Base-by-base conservation (phyloP, 2,888 invertebrate genomes). In the Parnassius apollo region DNA sequence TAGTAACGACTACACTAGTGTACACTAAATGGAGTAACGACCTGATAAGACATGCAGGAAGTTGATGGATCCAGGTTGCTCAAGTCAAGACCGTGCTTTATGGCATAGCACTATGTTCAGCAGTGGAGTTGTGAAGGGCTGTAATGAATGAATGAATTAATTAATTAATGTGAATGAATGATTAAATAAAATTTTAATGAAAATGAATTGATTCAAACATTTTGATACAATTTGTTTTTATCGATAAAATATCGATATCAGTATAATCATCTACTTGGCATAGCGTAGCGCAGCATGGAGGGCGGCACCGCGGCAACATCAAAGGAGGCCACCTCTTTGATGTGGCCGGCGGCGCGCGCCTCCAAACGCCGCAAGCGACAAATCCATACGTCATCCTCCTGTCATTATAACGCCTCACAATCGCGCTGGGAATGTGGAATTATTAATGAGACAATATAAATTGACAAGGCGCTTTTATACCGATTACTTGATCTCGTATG, bases 291-390 rank as follows among this genome's bases (percentile, higher is more conserved):
- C 88, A 82, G 68, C 87, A 69, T 85, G 86, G 76, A 69, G 75
- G 81, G 80, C 88, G 85, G 85, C 78, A 79, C 81, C 82, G 89
- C 91, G 91, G 91, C 88, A 84, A 83, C 86, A 83, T 91, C 91
- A 91, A 91, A 91, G 86, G 82, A 82, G 91, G 80, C 91, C 91
- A 91, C 91, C 91, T 90, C 91, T 91, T 91, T 91, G 91, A 91
- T 84, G 89, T 85, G 87, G 90, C 91, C 91, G 91, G 78, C 80
- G 91, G 91, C 91, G 87, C 91, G 91, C 88, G 91, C 90, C 86
- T 79, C 88, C 83, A 87, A 91, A 91, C 83, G 91, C 91, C 91
- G 84, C 91, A 91, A 91, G 91, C 91, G 91, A 88, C 91, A 88
- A 90, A 88, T 89, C 90, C 91, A 91, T 91, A 91, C 91, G 91